Evolutionary conservation across 2,797 vertebrate genomes (phyloP), one percentile per base, ranked within the genome.

Genomic region (Galaxias olidus): DNA sequence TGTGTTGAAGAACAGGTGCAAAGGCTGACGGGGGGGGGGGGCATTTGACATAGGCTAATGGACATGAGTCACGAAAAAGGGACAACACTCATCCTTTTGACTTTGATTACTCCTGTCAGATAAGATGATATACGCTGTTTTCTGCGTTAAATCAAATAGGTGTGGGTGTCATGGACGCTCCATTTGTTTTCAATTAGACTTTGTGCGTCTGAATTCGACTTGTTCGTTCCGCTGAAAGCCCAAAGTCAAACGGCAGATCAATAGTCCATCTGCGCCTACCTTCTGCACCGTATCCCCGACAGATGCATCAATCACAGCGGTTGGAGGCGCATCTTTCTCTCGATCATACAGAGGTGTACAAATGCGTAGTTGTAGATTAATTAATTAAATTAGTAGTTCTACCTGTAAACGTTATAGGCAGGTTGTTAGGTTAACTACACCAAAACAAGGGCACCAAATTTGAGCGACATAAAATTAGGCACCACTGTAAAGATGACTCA

Each of bases 131-230:
- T 10, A 74, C 42, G 68, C 65, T 14, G 20, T 56, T 68, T 47
- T 50, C 4, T n/a, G 61, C 30, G 52, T 52, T 8, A 44, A 72
- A 77, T 62, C 58, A 65, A 68, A 69, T 52, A 15, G 62, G 53
- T 71, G 71, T 55, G 46, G 49, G 68, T 51, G 78, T 76, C 64
- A 77, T n/a, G 61, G 70, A 73, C 60, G 73, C 64, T 83, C 62
- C 73, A 56, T 85, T 81, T 77, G 57, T 83, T 87, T 86, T 80
- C 81, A 85, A 72, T 88, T 78, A 76, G 52, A 78, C n/a, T n/a
- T n/a, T n/a, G n/a, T n/a, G n/a, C n/a, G n/a, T n/a, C n/a, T n/a
- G n/a, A n/a, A n/a, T n/a, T n/a, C n/a, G n/a, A n/a, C 55, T 71
- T 61, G 43, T 58, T 77, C 62, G 59, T 71, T 81, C 65, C 72